A percentile compares a stretch with the other conserved stretches of the same genome.
phyloP scores from a whole-genome alignment of 2,888 invertebrate genomes.

The Pyrrhia umbra region DNA sequence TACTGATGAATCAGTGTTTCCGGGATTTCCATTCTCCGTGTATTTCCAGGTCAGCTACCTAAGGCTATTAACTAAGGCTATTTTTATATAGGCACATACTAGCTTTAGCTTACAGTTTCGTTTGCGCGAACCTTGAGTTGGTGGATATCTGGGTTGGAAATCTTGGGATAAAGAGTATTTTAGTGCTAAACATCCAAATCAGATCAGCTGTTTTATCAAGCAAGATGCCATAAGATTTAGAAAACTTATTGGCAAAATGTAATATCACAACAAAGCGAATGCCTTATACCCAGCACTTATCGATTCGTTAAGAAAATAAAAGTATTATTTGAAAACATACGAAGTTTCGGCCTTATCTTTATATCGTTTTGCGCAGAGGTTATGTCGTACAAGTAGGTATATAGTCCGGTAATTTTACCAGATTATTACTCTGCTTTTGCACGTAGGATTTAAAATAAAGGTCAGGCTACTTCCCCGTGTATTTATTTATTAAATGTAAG shows the following conservation, averaged over 20 bases:
- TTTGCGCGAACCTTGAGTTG: too few species aligned
- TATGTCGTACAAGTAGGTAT: constrained; percentile 6
- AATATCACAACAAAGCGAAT: background rate
- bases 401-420: constrained; percentile 23
- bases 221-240: too few species aligned
- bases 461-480: constrained; percentile 31
- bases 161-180: too few species aligned
- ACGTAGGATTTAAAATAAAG: constrained; percentile 45
- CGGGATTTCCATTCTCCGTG: background rate
- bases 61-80: too few species aligned
- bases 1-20: background rate
- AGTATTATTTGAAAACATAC: constrained; percentile 31
- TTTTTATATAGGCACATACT: too few species aligned
- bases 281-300: background rate
- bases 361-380: constrained; percentile 20
- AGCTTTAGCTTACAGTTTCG: too few species aligned
- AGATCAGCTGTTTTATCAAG: too few species aligned
- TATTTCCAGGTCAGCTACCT: background rate
- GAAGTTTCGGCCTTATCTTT: constrained; percentile 35
- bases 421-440: constrained; percentile 29
- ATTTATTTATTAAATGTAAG: constrained; percentile 29
- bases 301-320: constrained; percentile 11
- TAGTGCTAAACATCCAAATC: too few species aligned
- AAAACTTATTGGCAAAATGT: background rate
- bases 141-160: too few species aligned